A percentile compares a stretch with the other conserved stretches of the same genome.
Evolutionary conservation across 2,797 vertebrate species (phyloP).

Genomic region (Anniella stebbinsi): DNA sequence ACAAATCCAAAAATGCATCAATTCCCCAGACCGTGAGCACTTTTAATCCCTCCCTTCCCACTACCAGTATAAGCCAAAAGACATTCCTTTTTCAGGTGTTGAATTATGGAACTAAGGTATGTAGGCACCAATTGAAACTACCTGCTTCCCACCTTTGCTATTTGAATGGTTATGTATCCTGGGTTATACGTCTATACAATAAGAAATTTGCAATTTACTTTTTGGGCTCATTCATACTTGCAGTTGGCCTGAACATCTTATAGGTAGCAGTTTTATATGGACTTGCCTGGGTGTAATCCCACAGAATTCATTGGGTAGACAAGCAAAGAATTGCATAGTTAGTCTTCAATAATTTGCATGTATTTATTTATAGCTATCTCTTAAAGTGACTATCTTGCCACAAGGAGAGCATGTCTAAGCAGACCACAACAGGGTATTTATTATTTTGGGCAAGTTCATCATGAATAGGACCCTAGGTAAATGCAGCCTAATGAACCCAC

Average conservation of each 20-base stretch:
- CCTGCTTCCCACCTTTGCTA: neutral
- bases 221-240: neutral
- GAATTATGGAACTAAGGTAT: constrained; percentile 1
- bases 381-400: neutral
- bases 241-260: neutral
- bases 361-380: constrained; percentile 6
- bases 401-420: neutral
- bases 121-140: neutral
- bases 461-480: neutral
- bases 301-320: neutral
- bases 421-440: neutral
- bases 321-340: neutral
- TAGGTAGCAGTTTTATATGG: neutral
- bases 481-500: neutral
- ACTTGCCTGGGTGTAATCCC: neutral
- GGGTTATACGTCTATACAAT: neutral
- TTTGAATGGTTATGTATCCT: neutral
- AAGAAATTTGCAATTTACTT: neutral
- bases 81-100: neutral
- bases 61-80: neutral
- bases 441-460: neutral
- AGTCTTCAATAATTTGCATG: neutral
- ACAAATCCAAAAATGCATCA: neutral
- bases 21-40: neutral
- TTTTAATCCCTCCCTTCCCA: neutral